Evolutionary conservation across 2,113 vertebrate genomes (phyloP).

Genomic region (Laticauda colubrina): DNA sequence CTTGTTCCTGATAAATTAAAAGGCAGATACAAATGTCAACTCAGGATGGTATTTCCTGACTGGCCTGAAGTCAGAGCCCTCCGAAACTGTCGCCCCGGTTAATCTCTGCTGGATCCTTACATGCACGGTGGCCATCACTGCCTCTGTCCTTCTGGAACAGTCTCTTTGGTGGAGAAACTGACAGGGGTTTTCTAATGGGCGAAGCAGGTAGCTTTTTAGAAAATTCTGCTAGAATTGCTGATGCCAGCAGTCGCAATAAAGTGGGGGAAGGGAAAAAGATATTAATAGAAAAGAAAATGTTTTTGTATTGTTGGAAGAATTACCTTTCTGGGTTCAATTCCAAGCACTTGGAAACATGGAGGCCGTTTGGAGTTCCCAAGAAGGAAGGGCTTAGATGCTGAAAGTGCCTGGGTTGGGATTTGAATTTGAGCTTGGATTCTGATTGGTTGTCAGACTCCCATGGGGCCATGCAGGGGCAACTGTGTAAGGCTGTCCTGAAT

Average conservation of each 20-base stretch:
- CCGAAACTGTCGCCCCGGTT: not conserved
- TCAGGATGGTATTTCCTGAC: no score
- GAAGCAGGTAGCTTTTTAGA: not conserved
- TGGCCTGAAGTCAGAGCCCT: not conserved
- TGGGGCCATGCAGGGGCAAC: no score
- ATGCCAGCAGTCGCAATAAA: not conserved
- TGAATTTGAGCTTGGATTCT: no score
- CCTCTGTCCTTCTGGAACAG: not conserved
- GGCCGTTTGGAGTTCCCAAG: no score
- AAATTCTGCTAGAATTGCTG: not conserved
- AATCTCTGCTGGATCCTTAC: not conserved
- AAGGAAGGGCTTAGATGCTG: no score
- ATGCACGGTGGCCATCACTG: not conserved
- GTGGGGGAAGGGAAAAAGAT: not conserved
- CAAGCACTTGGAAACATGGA: no score
- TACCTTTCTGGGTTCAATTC: no score
- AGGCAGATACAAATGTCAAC: no score
- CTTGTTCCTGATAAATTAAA: no score
- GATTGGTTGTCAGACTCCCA: no score
- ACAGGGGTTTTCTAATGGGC: not conserved
- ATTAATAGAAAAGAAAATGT: not conserved
- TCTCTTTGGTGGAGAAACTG: not conserved
- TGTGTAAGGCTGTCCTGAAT: no score
- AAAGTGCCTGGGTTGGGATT: no score
- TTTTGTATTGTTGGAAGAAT: not conserved